Conservation (phyloP, 2,797 vertebrate species). For the Tokudaia muenninki region DNA sequence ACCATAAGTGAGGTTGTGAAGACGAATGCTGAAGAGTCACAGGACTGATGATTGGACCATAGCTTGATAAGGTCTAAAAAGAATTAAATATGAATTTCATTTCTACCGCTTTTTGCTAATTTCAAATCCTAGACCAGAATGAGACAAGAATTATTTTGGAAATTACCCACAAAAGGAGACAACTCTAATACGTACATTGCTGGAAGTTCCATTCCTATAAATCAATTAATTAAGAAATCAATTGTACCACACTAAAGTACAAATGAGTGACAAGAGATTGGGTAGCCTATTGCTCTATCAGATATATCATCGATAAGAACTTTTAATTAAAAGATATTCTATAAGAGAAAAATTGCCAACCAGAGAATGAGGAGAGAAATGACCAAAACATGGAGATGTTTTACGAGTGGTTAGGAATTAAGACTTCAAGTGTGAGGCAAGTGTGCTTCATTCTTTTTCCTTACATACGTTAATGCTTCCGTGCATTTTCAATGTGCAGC, state of each 20-base stretch:
- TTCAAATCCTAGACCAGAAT: slow-evolving; percentile 42
- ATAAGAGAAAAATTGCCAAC: not conserved
- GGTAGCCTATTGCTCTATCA: not conserved
- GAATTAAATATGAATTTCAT: not conserved
- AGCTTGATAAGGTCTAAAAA: not conserved
- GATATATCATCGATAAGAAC: not conserved
- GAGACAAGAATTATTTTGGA: not conserved
- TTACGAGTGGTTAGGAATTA: not conserved
- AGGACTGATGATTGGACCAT: not conserved
- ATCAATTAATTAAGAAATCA: not conserved
- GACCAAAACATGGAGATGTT: not conserved
- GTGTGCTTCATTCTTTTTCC: not conserved
- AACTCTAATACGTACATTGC: not conserved
- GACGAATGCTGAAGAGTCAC: not conserved
- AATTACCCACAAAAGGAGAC: not conserved
- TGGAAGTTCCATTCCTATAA: not conserved
- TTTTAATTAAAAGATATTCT: not conserved
- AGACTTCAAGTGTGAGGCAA: not conserved
- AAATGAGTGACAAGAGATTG: not conserved
- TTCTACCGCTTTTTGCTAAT: not conserved
- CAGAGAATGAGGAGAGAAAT: not conserved
- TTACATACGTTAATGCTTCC: not conserved
- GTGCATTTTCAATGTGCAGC: not conserved
- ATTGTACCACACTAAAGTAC: not conserved
- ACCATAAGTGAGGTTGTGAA: not conserved